Base-by-base conservation (phyloP, 2,888 invertebrate genomes). In the Clostera curtula region DNA sequence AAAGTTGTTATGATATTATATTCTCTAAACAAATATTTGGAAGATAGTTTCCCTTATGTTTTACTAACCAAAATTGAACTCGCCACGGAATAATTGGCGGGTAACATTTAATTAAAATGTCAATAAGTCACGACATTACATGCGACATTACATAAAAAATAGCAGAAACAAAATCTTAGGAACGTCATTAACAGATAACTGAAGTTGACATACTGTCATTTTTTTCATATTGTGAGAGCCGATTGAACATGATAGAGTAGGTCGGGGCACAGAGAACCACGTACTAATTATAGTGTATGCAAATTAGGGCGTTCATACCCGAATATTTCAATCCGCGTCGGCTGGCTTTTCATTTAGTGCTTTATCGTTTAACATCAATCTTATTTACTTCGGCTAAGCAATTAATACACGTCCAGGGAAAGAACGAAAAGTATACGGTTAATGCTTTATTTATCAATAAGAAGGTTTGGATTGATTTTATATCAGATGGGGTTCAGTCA, bases 281-380 rank as follows among this genome's bases (percentile, higher is more conserved):
- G 47, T 57, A 63, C 60, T 75, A 75, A 76, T 77, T 76, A 71
- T 52, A 59, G 53, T 52, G 57, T 67, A 79, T 79, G 74, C 65
- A 74, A 79, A 80, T 76, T 61, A 66, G 65, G 55, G 43, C 57
- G 61, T 69, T 67, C 56, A 63, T 66, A 66, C 58, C 63, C 13
- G 65, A 67, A 76, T 64, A 69, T 73, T 77, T 75, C 75, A 80
- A 77, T 72, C 72, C 46, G 44, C 44, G 52, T 45, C 50, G 44
- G 47, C 41, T 49, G 54, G 54, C 59, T 70, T 73, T 75, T 72
- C 66, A 74, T 75, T 73, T 67, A 64, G 58, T 40, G 36, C 47
- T 34, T 56, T 73, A 75, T 76, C 73, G 49, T 37, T 23, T 22
- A 19, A 37, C 59, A 65, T 59, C 60, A 56, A 73, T 72, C 71